These are phyloP conservation scores for Galagoides demidoff DNA, from an alignment of 2,797 vertebrate species.

Conservation along the genomic window DNA sequence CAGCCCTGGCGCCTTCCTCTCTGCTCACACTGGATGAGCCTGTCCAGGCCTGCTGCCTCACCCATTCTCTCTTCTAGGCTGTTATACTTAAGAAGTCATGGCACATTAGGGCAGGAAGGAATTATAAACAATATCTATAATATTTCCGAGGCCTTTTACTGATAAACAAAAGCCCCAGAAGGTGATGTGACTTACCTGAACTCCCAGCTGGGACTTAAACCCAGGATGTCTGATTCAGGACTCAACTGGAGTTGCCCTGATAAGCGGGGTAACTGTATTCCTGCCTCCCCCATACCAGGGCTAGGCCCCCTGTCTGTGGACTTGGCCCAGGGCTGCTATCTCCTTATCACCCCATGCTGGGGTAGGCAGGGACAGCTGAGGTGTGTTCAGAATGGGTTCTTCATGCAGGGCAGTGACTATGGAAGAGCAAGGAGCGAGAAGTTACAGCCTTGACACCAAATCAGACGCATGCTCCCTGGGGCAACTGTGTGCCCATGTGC, in stretches of 20 bases:
- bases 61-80: neutral
- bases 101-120: neutral
- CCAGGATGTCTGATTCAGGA: neutral
- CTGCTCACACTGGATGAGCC: neutral
- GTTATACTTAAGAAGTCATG: neutral
- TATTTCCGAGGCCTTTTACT: neutral
- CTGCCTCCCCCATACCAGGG: no score
- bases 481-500: accelerated
- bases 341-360: neutral
- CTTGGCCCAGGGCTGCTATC: neutral
- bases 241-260: neutral
- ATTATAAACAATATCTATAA: neutral
- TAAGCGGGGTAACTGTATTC: neutral
- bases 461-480: neutral
- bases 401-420: neutral
- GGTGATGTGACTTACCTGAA: neutral
- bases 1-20: neutral
- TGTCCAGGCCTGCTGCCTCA: neutral
- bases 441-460: neutral
- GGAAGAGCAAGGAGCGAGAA: neutral
- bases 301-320: neutral
- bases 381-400: neutral
- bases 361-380: neutral
- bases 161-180: conserved; percentile 14
- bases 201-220: neutral